These are phyloP conservation scores for Pogonognathellus flavescens DNA, from an alignment of 1,140 invertebrate species.

Conservation along the genomic window DNA sequence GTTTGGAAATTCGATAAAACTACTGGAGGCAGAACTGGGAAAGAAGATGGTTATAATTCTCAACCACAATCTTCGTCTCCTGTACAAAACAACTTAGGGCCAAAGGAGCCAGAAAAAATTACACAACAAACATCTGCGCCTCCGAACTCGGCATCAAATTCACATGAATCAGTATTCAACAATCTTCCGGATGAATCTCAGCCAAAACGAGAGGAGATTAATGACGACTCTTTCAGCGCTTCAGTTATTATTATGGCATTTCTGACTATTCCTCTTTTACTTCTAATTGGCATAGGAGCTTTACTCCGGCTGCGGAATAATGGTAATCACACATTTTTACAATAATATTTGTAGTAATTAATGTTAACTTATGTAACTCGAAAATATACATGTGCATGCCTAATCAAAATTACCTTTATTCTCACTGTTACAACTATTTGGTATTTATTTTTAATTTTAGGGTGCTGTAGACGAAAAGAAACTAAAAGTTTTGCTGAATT, in stretches of 20 bases:
- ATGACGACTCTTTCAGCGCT: constrained; percentile 60
- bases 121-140: background rate
- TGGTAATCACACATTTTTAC: constrained; percentile 54
- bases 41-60: background rate
- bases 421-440: constrained; percentile 7
- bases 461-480: constrained; percentile 65
- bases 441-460: constrained; percentile 38
- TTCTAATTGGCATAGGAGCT: constrained; percentile 65
- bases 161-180: background rate
- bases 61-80: background rate
- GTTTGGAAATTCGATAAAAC: constrained; percentile 75
- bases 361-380: too few species aligned
- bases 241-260: constrained; percentile 67
- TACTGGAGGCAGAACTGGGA: constrained; percentile 63
- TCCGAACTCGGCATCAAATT: background rate
- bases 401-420: background rate
- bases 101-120: constrained; percentile 28
- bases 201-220: background rate
- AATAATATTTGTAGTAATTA: too few species aligned
- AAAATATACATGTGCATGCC: too few species aligned
- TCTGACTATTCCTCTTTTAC: constrained; percentile 65
- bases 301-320: constrained; percentile 59
- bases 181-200: constrained; percentile 46
- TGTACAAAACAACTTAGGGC: background rate
- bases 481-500: constrained; percentile 68